A percentile compares a stretch with the other conserved stretches of the same genome.
Conservation (phyloP, 2,888 invertebrate genomes). For the Danaus chrysippus region DNA sequence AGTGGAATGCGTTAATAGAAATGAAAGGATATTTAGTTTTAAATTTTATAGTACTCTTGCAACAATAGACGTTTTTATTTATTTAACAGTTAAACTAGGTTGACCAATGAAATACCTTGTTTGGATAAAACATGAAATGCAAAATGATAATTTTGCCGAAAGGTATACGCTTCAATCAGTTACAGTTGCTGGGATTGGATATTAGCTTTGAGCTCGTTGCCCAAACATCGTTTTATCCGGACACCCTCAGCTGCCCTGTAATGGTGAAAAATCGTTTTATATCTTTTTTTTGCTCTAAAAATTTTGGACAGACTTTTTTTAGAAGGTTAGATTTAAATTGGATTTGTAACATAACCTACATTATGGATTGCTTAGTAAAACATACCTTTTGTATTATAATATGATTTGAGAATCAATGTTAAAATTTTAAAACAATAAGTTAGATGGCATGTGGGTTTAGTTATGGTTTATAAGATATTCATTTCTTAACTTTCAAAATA, state of each 20-base stretch:
- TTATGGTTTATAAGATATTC: too few relatives aligned
- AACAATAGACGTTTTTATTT: too few relatives aligned
- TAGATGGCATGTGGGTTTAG: too few relatives aligned
- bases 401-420: too few relatives aligned
- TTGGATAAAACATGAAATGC: background rate
- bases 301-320: background rate
- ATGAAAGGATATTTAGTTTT: background rate
- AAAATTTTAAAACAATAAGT: too few relatives aligned
- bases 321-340: background rate
- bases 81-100: too few relatives aligned
- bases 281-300: slow-evolving; percentile 9
- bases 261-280: slow-evolving; percentile 20
- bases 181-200: slow-evolving; percentile 37
- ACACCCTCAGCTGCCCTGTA: slow-evolving; percentile 24
- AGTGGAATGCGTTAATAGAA: background rate
- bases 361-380: background rate
- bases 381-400: too few relatives aligned
- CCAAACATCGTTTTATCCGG: too few relatives aligned
- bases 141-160: slow-evolving; percentile 24
- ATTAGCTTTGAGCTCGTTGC: too few relatives aligned
- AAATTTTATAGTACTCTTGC: too few relatives aligned
- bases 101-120: too few relatives aligned
- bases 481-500: too few relatives aligned
- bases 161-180: slow-evolving; percentile 43
- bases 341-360: background rate